Percentiles rank a stretch among this genome's conserved stretches.
Conservation (phyloP, 2,113 vertebrate genomes). For the Myotis brandtii region DNA sequence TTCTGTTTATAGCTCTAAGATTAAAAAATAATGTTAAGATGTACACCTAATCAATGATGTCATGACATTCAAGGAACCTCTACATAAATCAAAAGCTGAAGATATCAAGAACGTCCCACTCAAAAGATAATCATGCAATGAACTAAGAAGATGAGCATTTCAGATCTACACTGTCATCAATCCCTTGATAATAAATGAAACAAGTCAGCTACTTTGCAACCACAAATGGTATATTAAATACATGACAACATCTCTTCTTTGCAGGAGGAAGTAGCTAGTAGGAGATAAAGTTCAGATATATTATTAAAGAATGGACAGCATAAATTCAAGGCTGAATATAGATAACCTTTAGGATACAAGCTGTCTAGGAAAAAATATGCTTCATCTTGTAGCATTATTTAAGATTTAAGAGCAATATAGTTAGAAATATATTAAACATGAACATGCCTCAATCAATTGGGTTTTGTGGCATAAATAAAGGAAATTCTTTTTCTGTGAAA, state of each 20-base stretch:
- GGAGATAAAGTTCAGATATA: constrained; percentile 83
- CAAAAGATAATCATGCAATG: constrained; percentile 72
- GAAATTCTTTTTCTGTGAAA: not conserved
- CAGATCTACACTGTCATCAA: constrained; percentile 80
- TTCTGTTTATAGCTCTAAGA: constrained; percentile 34
- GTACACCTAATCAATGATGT: constrained; percentile 77
- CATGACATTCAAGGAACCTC: constrained; percentile 66
- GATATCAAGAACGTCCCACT: constrained; percentile 71
- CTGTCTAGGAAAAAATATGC: constrained; percentile 81
- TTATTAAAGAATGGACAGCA: constrained; percentile 85
- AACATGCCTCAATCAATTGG: constrained; percentile 70
- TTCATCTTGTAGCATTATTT: constrained; percentile 80
- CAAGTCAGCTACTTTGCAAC: constrained; percentile 78
- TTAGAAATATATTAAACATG: constrained; percentile 77
- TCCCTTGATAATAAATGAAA: constrained; percentile 82
- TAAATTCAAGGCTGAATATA: constrained; percentile 80
- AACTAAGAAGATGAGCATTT: constrained; percentile 83
- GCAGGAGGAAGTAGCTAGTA: constrained; percentile 80
- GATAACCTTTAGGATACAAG: constrained; percentile 83
- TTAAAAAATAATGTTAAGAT: constrained; percentile 52
- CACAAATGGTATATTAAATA: constrained; percentile 80
- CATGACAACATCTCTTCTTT: constrained; percentile 81
- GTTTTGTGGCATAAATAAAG: constrained; percentile 77
- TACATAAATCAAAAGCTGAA: constrained; percentile 78
- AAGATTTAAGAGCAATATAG: constrained; percentile 81